These are phyloP conservation scores for Samia ricini DNA, from an alignment of 1,140 invertebrate genomes.

Conservation along the genomic window DNA sequence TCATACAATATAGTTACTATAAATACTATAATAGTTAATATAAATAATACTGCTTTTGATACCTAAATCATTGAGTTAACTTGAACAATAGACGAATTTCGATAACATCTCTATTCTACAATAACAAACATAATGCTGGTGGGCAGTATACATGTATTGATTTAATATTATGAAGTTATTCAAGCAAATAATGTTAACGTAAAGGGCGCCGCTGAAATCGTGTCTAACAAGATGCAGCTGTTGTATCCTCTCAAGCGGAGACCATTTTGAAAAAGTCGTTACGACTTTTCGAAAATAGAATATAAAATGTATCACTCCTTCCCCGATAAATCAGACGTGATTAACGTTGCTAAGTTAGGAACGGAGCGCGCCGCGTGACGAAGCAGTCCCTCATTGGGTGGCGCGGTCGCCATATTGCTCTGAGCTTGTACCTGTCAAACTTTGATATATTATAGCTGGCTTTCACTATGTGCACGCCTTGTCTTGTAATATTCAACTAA, in stretches of 20 bases:
- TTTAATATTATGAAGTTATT: constrained; percentile 46
- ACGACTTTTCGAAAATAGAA: constrained; percentile 74
- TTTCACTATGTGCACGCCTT: constrained; percentile 69
- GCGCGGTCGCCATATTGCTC: constrained; percentile 73
- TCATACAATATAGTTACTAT: constrained; percentile 31
- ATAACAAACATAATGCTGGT: constrained; percentile 35
- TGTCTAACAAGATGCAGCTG: constrained; percentile 75
- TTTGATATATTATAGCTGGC: constrained; percentile 67
- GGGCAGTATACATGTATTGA: constrained; percentile 31
- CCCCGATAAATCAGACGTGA: constrained; percentile 72
- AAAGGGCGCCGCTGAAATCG: constrained; percentile 55
- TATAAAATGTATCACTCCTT: constrained; percentile 76
- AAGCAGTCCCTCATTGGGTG: constrained; percentile 71
- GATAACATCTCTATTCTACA: constrained; percentile 39
- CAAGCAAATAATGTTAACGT: constrained; percentile 70
- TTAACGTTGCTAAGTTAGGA: constrained; percentile 66
- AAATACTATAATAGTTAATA: constrained; percentile 48
- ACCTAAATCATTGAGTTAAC: constrained; percentile 57
- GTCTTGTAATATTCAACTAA: constrained; percentile 60
- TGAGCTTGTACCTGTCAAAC: constrained; percentile 74
- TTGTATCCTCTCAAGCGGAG: constrained; percentile 52
- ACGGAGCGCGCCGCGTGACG: constrained; percentile 65
- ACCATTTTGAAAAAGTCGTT: constrained; percentile 74
- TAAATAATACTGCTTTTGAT: constrained; percentile 54
- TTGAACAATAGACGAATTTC: constrained; percentile 47